Base-by-base conservation (phyloP, 1,140 invertebrate species). In the Drosophila pandora region DNA sequence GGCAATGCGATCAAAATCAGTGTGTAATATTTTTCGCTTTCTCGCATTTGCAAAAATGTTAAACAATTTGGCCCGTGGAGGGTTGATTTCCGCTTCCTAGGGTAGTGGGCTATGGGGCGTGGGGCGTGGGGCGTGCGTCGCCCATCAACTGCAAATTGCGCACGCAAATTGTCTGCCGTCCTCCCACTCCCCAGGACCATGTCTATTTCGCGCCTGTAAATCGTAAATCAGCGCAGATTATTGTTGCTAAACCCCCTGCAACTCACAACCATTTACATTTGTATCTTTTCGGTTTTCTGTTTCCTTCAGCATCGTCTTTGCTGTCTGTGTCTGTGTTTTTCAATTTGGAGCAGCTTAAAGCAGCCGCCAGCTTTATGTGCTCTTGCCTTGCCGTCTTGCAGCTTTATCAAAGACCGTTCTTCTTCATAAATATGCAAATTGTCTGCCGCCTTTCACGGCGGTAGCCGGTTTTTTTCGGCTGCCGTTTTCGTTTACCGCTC, bases 361-460 rank as follows among this genome's bases (percentile, higher is more conserved):
- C 83, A 53, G 56, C 79, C 54, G 54, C 49, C 34, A 59, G 73
- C 58, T 21, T 43, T 43, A 37, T 37, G 12, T 37, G 13, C 13
- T 13, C n/a, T 17, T 43, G 9, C 34, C 41, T n/a, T 13, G 39
- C 28, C 60, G 71, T 72, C 59, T 55, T 79, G 76, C 73, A 72
- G 73, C 63, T 68, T 76, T 76, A 76, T 76, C 65, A 80, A 80
- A 76, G 78, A 64, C 78, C 65, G 61, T 79, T 80, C 71, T 87
- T 87, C 87, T 90, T 90, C 82, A 90, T 90, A 90, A 90, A 90
- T 90, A 90, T 90, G 87, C 81, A 90, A 90, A 90, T 90, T 90
- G 72, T 60, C 30, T 47, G 53, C 62, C 22, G 58, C 57, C 37
- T 57, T 56, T 34, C 68, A 13, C 34, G 47, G 39, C 12, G 8